These are phyloP conservation scores for Nomada hirtipes DNA, from an alignment of 2,888 invertebrate species.

Conservation along the genomic window DNA sequence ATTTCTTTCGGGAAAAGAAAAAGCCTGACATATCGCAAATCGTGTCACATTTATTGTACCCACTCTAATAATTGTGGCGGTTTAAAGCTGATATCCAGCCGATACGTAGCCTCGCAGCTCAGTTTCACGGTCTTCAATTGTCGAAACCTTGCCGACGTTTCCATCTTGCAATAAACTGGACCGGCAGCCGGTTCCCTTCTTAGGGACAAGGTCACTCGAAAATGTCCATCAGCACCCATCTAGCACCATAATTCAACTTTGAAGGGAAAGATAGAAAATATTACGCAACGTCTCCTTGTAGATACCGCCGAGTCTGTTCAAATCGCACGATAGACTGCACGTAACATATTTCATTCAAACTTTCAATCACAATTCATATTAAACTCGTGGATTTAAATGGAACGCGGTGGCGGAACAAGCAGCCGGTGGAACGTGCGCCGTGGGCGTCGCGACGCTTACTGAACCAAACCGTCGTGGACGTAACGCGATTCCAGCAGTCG, in stretches of 20 bases:
- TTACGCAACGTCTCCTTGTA: not conserved
- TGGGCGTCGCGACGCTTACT: slow-evolving; percentile 81
- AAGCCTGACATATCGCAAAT: slow-evolving; percentile 1
- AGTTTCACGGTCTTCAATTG: slow-evolving; percentile 86
- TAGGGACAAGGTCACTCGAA: slow-evolving; percentile 85
- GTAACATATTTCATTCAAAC: not conserved
- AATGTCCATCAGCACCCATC: slow-evolving; percentile 82
- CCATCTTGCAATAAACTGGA: slow-evolving; percentile 86
- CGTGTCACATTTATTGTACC: slow-evolving; percentile 78
- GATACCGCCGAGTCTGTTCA: not conserved
- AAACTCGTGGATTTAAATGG: not conserved
- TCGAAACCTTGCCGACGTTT: slow-evolving; percentile 86
- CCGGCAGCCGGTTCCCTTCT: slow-evolving; percentile 85
- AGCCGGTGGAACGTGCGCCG: slow-evolving; percentile 67
- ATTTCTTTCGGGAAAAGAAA: not conserved
- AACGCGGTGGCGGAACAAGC: slow-evolving; percentile 5
- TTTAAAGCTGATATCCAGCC: slow-evolving; percentile 85
- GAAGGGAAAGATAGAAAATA: not conserved
- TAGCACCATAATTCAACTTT: slow-evolving; percentile 63
- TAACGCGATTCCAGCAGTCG: slow-evolving; percentile 56
- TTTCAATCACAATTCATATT: not conserved
- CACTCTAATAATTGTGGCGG: slow-evolving; percentile 86
- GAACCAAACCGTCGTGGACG: slow-evolving; percentile 60
- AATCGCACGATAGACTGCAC: not conserved
- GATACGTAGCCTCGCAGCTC: slow-evolving; percentile 85